Evolutionary conservation across 2,888 invertebrate genomes (phyloP).

Genomic region (Andrena camellia): DNA sequence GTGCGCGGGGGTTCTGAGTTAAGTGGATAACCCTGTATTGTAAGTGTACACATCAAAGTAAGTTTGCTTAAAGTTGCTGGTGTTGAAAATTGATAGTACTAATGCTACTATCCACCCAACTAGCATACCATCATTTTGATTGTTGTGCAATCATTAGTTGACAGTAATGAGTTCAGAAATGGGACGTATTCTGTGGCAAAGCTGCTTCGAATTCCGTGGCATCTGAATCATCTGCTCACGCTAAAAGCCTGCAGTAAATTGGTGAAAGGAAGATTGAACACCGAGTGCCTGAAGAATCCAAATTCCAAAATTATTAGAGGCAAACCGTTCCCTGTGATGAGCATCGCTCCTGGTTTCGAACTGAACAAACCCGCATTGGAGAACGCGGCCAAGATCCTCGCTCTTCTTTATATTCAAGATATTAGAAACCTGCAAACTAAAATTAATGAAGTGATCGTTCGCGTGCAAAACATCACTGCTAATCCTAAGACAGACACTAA

Average conservation of each 20-base stretch:
- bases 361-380: constrained; percentile 89
- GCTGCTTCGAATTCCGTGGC: constrained; percentile 92
- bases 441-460: constrained; percentile 97
- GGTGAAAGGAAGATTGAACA: constrained; percentile 87
- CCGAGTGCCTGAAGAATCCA: constrained; percentile 87
- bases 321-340: constrained; percentile 90
- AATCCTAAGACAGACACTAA: constrained; percentile 98
- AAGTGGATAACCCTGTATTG: background rate
- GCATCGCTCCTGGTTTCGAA: constrained; percentile 89
- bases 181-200: constrained; percentile 93
- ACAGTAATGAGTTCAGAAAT: constrained; percentile 92
- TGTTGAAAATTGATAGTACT: background rate
- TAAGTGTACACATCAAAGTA: background rate
- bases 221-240: constrained; percentile 92
- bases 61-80: background rate
- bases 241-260: constrained; percentile 90
- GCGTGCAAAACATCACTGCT: constrained; percentile 96
- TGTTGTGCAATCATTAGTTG: constrained; percentile 87
- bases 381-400: constrained; percentile 91
- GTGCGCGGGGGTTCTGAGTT: background rate
- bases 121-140: background rate
- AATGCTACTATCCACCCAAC: background rate
- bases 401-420: constrained; percentile 93
- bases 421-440: constrained; percentile 95
- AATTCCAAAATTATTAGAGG: constrained; percentile 87